Conservation (phyloP, 2,888 invertebrate genomes). For the Phytoseiulus persimilis region DNA sequence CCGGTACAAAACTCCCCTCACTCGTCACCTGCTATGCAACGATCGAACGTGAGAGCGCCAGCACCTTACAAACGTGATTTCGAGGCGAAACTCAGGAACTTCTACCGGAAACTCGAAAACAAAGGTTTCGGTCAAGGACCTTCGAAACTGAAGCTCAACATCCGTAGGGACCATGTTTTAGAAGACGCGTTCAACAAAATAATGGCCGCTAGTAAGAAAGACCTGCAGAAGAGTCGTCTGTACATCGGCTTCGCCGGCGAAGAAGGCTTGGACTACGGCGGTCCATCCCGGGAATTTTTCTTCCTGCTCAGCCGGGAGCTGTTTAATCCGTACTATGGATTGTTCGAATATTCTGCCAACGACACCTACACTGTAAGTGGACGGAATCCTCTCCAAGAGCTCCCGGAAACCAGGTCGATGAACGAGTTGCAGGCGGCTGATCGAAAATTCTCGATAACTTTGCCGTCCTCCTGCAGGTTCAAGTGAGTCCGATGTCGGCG, state of each 20-base stretch:
- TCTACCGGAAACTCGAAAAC: slow-evolving; percentile 86
- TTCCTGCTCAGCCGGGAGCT: slow-evolving; percentile 90
- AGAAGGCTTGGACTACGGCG: slow-evolving; percentile 94
- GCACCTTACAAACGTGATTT: slow-evolving; percentile 87
- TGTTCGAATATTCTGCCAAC: slow-evolving; percentile 95
- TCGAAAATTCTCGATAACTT: too few species aligned
- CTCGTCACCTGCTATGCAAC: slow-evolving; percentile 48
- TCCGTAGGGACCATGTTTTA: slow-evolving; percentile 80
- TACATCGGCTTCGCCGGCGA: slow-evolving; percentile 78
- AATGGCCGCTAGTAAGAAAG: slow-evolving; percentile 90
- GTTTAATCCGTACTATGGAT: slow-evolving; percentile 95
- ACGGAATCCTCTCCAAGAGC: slow-evolving; percentile 47
- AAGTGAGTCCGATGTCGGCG: slow-evolving; percentile 73
- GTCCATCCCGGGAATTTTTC: slow-evolving; percentile 94
- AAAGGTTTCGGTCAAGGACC: slow-evolving; percentile 96
- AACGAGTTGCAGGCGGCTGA: too few species aligned
- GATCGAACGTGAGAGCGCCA: slow-evolving; percentile 68
- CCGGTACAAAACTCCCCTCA: slow-evolving; percentile 24
- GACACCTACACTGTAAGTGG: slow-evolving; percentile 75
- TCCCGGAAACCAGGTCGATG: too few species aligned
- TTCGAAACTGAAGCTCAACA: slow-evolving; percentile 88
- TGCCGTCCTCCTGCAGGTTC: slow-evolving; percentile 52
- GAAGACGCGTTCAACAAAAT: slow-evolving; percentile 94
- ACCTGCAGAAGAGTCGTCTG: slow-evolving; percentile 84
- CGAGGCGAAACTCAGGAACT: slow-evolving; percentile 85